Evolutionary conservation across 1,140 invertebrate species (phyloP), one percentile per base, ranked within the genome.

Genomic region (Hycleus cichorii): DNA sequence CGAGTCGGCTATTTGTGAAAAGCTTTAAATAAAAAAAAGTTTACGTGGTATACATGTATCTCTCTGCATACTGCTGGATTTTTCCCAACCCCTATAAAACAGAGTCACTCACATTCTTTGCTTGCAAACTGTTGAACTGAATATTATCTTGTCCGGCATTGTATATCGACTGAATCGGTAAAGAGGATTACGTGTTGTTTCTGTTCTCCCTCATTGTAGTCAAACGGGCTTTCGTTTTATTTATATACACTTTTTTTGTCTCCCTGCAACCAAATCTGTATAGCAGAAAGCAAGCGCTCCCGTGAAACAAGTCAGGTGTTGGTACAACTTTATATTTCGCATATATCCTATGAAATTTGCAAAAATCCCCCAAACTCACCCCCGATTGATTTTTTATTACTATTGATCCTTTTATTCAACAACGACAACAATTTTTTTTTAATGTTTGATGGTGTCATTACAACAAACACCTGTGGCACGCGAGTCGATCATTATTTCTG

Each of bases 391-490:
- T 18, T 18, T 18, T 18, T 18, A 18, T 18, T 18, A 18, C 18
- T 18, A 18, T 18, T 18, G 18, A 18, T 18, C 18, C 18, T 18
- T 18, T 18, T 18, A 18, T 18, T 18, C 18, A 18, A 18, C 18
- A 18, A 18, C 18, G 1, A 18, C 18, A 18, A 18, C 32, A 58
- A 60, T 60, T 64, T 27, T 26, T 24, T 61, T 45, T 58, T 59
- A 62, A 57, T 57, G 59, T 53, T 63, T 58, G 61, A 65, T 58
- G 47, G 53, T 52, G 58, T 66, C 65, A 66, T 66, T 66, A 66
- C 60, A 52, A 39, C 58, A 52, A 59, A 66, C 65, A 66, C 65
- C 65, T 66, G 65, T 66, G 59, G 63, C 65, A 66, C 65, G 65
- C 65, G 63, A 66, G 49, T 56, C 55, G 62, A 63, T 66, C 65